Conservation (phyloP, 2,888 invertebrate species). For the Timema cristinae region DNA sequence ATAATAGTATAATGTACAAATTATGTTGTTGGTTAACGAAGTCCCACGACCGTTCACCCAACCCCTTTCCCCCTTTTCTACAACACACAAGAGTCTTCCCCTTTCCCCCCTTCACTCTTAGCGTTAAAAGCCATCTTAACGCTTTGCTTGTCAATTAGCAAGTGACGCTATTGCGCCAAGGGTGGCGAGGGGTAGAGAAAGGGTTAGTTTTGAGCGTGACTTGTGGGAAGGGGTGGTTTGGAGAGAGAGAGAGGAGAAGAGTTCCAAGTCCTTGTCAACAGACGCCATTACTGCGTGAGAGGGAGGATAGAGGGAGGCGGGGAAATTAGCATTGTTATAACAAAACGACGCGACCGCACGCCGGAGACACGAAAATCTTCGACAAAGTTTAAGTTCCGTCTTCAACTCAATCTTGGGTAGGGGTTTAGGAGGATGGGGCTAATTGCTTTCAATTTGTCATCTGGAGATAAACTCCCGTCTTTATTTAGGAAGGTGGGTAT, state of each 20-base stretch:
- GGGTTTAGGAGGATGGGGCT: too few species aligned
- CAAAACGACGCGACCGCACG: too few species aligned
- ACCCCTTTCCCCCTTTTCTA: background rate
- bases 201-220: background rate
- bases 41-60: constrained; percentile 4
- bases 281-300: constrained; percentile 13
- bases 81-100: background rate
- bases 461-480: too few species aligned
- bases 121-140: constrained; percentile 17
- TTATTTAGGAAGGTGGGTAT: too few species aligned
- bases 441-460: too few species aligned
- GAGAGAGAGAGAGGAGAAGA: background rate
- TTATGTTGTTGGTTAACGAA: constrained; percentile 15
- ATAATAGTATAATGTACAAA: constrained; percentile 14
- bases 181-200: background rate
- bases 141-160: constrained; percentile 14
- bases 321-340: background rate
- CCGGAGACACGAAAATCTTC: too few species aligned
- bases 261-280: too few species aligned
- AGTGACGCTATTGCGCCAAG: background rate
- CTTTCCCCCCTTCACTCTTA: background rate
- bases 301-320: background rate
- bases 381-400: too few species aligned
- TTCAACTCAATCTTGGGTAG: too few species aligned
- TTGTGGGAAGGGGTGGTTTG: constrained; percentile 1